phyloP scores from a whole-genome alignment of 2,113 vertebrate species.

The Heterotis niloticus region DNA sequence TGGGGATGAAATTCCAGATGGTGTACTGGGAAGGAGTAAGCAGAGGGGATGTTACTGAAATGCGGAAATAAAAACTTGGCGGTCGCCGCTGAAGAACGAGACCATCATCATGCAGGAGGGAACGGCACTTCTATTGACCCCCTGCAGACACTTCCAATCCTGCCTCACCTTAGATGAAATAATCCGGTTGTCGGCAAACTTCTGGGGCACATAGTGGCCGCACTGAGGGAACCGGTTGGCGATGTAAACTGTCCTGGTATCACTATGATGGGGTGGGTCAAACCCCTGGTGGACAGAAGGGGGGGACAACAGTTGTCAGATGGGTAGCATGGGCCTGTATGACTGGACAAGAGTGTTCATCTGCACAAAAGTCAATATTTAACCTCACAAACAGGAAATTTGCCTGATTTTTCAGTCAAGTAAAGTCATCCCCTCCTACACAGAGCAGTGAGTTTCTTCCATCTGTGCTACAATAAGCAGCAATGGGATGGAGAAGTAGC shows the following conservation, averaged over 20 bases:
- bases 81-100: neutral
- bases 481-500: no score
- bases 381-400: neutral
- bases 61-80: neutral
- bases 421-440: no score
- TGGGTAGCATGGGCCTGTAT: neutral
- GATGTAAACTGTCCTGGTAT: conserved; percentile 93
- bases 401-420: no score
- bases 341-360: no score
- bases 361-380: neutral
- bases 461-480: no score
- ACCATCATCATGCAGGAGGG: neutral
- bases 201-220: conserved; percentile 89
- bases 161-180: conserved; percentile 92
- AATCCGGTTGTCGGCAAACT: conserved; percentile 95
- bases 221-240: conserved; percentile 92
- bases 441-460: no score
- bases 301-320: conserved; percentile 14
- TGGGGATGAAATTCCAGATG: conserved; percentile 96
- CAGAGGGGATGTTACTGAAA: neutral
- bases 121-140: neutral
- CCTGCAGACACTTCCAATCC: neutral
- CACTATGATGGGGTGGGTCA: conserved; percentile 95
- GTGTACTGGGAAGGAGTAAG: conserved; percentile 75
- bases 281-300: conserved; percentile 73